Conservation (phyloP, 1,140 invertebrate species). For the Drosophila pachea region DNA sequence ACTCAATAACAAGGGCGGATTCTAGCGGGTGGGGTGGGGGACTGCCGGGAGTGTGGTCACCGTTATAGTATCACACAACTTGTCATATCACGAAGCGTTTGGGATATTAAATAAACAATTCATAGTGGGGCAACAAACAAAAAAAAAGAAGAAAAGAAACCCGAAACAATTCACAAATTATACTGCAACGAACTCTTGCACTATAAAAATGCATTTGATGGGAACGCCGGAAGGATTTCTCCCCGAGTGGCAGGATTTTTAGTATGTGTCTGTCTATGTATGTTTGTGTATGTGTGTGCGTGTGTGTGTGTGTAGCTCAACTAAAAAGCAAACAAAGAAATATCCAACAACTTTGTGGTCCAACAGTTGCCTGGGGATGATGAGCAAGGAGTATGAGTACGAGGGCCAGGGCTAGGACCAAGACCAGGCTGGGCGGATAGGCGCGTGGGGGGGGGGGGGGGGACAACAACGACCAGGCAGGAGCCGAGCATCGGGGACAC, state of each 20-base stretch:
- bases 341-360: constrained; percentile 38
- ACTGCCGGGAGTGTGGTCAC: not conserved
- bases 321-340: constrained; percentile 12
- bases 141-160: not conserved
- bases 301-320: constrained; percentile 12
- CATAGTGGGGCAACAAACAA: constrained; percentile 1
- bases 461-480: too few relatives aligned
- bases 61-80: constrained; percentile 18
- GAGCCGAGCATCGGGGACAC: constrained; percentile 29
- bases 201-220: constrained; percentile 45
- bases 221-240: not conserved
- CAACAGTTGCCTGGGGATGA: constrained; percentile 36
- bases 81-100: constrained; percentile 28
- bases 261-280: too few relatives aligned
- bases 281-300: too few relatives aligned
- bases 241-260: constrained; percentile 18
- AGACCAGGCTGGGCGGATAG: too few relatives aligned
- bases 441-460: too few relatives aligned
- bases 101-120: constrained; percentile 42
- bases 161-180: constrained; percentile 31
- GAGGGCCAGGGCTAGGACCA: too few relatives aligned
- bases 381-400: not conserved
- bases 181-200: constrained; percentile 32
- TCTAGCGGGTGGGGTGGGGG: not conserved
- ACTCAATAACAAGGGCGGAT: constrained; percentile 55